Conservation (phyloP, 1,140 invertebrate species). For the Nymphalis io region DNA sequence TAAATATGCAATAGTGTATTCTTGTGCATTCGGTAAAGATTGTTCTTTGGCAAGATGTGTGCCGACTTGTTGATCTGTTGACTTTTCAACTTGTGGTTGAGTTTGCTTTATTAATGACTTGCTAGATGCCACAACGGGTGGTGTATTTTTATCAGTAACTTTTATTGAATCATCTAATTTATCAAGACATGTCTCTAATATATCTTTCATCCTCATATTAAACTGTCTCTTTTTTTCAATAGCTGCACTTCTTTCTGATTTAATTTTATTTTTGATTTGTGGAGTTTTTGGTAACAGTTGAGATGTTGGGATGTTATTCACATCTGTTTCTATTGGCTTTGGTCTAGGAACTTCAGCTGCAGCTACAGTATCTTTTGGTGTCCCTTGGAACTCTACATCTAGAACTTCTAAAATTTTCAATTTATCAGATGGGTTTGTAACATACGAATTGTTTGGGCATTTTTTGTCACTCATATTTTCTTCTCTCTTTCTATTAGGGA, state of each 20-base stretch:
- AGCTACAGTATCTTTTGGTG: background rate
- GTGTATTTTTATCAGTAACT: conserved; percentile 20
- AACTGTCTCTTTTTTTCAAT: conserved; percentile 70
- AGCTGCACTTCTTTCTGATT: conserved; percentile 59
- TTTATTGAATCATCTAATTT: conserved; percentile 35
- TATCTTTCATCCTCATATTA: conserved; percentile 69
- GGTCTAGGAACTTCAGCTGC: background rate
- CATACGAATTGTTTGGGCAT: background rate
- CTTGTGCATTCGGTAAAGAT: conserved; percentile 41
- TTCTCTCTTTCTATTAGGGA: conserved; percentile 14
- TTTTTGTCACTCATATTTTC: conserved; percentile 5
- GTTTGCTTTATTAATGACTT: conserved; percentile 16
- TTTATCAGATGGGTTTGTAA: conserved; percentile 15
- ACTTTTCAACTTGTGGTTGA: conserved; percentile 15
- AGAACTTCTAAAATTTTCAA: conserved; percentile 30
- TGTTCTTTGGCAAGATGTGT: conserved; percentile 37
- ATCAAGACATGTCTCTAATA: conserved; percentile 59
- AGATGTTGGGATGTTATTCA: background rate
- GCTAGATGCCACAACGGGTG: conserved; percentile 22
- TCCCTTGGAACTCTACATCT: conserved; percentile 22
- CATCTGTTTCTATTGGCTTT: conserved; percentile 1
- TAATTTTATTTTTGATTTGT: conserved; percentile 52
- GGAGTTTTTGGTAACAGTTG: conserved; percentile 23
- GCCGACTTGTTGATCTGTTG: conserved; percentile 1
- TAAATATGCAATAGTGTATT: conserved; percentile 56